Conservation (phyloP, 2,113 vertebrate genomes). For the Marcusenius ussheri region DNA sequence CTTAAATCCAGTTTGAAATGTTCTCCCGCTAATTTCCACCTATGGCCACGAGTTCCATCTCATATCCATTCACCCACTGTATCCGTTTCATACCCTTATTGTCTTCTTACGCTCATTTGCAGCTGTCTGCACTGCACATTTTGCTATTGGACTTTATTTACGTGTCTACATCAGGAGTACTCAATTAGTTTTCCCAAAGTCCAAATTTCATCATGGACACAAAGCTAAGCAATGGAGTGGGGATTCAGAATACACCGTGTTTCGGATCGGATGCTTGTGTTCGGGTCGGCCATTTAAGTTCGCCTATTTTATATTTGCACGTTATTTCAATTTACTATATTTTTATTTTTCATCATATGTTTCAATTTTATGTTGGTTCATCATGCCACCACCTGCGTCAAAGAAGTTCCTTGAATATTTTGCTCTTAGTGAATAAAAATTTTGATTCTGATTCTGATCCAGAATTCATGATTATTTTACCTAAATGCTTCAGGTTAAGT, state of each 20-base stretch:
- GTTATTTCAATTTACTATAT: background rate
- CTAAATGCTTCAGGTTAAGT: too few relatives aligned
- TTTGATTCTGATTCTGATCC: too few relatives aligned
- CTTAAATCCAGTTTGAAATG: too few relatives aligned
- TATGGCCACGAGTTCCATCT: too few relatives aligned
- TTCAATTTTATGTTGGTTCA: background rate
- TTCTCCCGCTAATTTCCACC: too few relatives aligned
- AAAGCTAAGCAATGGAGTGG: background rate
- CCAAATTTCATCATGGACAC: background rate
- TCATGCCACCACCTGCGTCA: background rate
- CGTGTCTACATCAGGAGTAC: background rate
- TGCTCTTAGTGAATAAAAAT: too few relatives aligned
- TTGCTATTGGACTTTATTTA: background rate
- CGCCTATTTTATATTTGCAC: background rate
- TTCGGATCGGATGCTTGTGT: background rate
- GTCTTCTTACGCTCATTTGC: too few relatives aligned
- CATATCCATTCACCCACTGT: too few relatives aligned
- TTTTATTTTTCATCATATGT: background rate
- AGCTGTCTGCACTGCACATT: background rate
- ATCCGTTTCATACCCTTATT: too few relatives aligned
- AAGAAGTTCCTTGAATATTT: background rate
- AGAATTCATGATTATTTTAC: too few relatives aligned
- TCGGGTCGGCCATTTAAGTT: background rate
- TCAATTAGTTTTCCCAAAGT: background rate
- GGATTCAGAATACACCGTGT: background rate